Base-by-base conservation (phyloP, 2,888 invertebrate species). In the Euplexia lucipara region DNA sequence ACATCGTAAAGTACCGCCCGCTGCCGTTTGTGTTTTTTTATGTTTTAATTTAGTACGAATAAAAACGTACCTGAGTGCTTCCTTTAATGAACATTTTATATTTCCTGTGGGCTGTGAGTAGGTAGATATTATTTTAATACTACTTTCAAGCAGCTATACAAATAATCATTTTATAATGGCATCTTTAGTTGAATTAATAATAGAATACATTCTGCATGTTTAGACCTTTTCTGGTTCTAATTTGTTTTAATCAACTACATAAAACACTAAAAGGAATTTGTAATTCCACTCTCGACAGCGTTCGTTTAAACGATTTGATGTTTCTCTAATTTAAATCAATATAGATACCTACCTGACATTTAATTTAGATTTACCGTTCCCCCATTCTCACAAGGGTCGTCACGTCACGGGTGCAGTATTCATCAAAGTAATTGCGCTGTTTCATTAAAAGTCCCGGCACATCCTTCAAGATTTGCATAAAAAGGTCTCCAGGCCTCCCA, bases 381-480 rank as follows among this genome's bases (percentile, higher is more conserved):
- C 79, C 70, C 53, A 79, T 73, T 66, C 58, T 76, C 72, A 64
- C 65, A 70, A 83, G 84, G 80, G 85, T 74, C 82, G 84, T 80
- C 86, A 82, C 86, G 83, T 87, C 88, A 90, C 90, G 91, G 85
- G 81, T 89, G 87, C 86, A 86, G 85, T 90, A 91, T 91, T 89
- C 91, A 88, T 94, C 91, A 92, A 91, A 92, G 91, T 91, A 91
- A 93, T 92, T 90, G 91, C 90, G 84, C 87, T 89, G 90, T 92
- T 91, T 92, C 93, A 92, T 95, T 94, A 92, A 90, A 91, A 95
- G 88, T 88, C 92, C 83, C 84, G 84, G 91, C 94, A 93, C 93
- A 93, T 94, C 91, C 86, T 91, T 90, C 87, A 89, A 90, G 91
- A 94, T 95, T 94, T 92, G 85, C 92, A 94, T 93, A 94, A 94